Base-by-base conservation (phyloP, 2,797 vertebrate genomes). In the Xenops minutus region DNA sequence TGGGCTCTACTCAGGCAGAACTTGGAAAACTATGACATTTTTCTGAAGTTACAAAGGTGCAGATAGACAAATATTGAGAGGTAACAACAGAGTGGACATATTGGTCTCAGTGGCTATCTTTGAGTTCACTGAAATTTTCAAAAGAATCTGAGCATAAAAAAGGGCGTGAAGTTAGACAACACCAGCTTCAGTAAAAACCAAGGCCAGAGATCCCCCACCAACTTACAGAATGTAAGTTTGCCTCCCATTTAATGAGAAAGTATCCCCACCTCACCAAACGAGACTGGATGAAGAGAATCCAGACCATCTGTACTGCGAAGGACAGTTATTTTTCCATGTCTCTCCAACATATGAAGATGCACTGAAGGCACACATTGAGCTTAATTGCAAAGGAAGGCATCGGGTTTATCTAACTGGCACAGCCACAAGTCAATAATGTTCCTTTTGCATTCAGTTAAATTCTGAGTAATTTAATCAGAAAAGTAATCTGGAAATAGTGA, bases 381-480 rank as follows among this genome's bases (percentile, higher is more conserved):
- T 79, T 32, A 87, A 85, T 3, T 56, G 49, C 1, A 0, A 37
- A 71, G 52, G 32, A 27, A 85, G 56, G 27, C 44, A 72, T 44
- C 74, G 39, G 46, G 22, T 81, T 93, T 67, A 80, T 67, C 67
- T 64, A 83, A 80, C 43, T 9, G 26, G 56, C 49, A 79, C 22
- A 39, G 61, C 18, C 9, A 3, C 71, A 61, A 75, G 43, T 32
- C 58, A 67, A 4, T 78, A 66, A 67, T 4, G 10, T 44, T 89
- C 7, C 4, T 29, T 93, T 63, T 71, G 49, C 29, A 76, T 85
- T 77, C 52, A 64, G 79, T 76, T 81, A 78, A 69, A 56, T 75
- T 85, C 58, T 15, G 26, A 92, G 43, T 30, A 77, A 75, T 74
- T 92, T 77, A 81, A 91, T 86, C 84, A 91, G 72, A 78, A 93